Conservation (phyloP, 2,888 invertebrate species). For the Timema cristinae region DNA sequence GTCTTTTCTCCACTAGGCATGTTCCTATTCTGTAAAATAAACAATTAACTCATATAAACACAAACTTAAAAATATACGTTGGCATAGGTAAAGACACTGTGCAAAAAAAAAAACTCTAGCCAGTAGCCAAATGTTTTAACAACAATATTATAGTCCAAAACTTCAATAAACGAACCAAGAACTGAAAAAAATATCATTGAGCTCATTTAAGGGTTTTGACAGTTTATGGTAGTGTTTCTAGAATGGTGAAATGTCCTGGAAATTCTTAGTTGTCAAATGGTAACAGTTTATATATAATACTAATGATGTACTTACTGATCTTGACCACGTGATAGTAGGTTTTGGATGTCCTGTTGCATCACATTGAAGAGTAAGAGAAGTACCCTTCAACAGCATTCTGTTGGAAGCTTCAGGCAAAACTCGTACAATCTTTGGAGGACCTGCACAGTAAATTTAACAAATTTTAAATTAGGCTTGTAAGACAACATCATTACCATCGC, state of each 20-base stretch:
- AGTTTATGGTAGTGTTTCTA: too few relatives aligned
- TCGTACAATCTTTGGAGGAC: slow-evolving; percentile 37
- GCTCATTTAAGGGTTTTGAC: too few relatives aligned
- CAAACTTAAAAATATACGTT: slow-evolving; percentile 39
- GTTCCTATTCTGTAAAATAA: slow-evolving; percentile 19
- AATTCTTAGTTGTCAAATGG: too few relatives aligned
- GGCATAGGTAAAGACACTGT: too few relatives aligned
- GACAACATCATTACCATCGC: background rate
- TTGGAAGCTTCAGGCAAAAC: slow-evolving; percentile 34
- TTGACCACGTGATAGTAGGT: slow-evolving; percentile 48
- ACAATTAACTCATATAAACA: slow-evolving; percentile 34
- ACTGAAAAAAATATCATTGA: too few relatives aligned
- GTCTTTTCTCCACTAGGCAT: slow-evolving; percentile 26
- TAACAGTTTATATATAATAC: too few relatives aligned
- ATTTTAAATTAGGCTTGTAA: background rate
- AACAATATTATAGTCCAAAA: too few relatives aligned
- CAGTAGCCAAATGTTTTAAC: too few relatives aligned
- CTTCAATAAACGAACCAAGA: too few relatives aligned
- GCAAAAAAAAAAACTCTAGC: too few relatives aligned
- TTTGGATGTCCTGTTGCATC: slow-evolving; percentile 45
- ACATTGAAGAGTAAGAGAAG: slow-evolving; percentile 44
- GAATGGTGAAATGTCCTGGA: too few relatives aligned
- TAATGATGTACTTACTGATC: slow-evolving; percentile 29
- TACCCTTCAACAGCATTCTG: slow-evolving; percentile 40
- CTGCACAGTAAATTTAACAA: slow-evolving; percentile 16